Percentiles rank a stretch among this genome's conserved stretches.
These are phyloP conservation scores for Carcharodon carcharias DNA, from an alignment of 2,797 vertebrate genomes.

Conservation along the genomic window DNA sequence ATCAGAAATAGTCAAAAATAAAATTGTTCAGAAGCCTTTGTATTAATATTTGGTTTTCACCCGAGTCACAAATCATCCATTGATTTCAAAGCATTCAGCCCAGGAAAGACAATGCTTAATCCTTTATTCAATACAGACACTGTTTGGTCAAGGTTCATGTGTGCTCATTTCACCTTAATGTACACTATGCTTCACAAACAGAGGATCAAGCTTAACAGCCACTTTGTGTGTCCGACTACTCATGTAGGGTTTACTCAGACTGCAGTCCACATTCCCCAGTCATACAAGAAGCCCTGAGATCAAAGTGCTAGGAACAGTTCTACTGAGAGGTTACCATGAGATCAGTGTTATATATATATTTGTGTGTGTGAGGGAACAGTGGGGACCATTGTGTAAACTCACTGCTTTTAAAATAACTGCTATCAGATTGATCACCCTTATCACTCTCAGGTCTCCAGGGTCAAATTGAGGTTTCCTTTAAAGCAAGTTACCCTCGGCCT, in stretches of 20 bases:
- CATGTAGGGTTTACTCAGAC: constrained; percentile 55
- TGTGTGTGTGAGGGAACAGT: constrained; percentile 40
- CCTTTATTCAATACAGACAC: constrained; percentile 53
- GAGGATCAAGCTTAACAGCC: constrained; percentile 47
- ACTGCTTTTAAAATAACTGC: constrained; percentile 48
- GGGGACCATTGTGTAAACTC: constrained; percentile 45
- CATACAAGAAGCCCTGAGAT: constrained; percentile 51
- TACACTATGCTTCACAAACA: constrained; percentile 53
- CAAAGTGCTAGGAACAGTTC: constrained; percentile 51
- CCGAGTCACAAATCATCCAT: constrained; percentile 54
- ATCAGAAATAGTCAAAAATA: constrained; percentile 48
- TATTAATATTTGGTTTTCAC: constrained; percentile 58
- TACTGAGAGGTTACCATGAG: constrained; percentile 47
- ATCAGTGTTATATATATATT: constrained; percentile 42
- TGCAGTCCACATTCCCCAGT: constrained; percentile 50
- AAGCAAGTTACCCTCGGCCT: constrained; percentile 1
- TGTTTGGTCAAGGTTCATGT: constrained; percentile 50
- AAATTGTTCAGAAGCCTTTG: constrained; percentile 48
- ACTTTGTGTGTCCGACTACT: constrained; percentile 44
- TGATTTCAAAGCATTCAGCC: constrained; percentile 54
- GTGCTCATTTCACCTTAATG: constrained; percentile 67
- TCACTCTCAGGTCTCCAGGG: constrained; percentile 34
- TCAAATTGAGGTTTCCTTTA: constrained; percentile 20
- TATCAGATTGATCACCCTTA: constrained; percentile 51
- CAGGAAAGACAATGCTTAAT: constrained; percentile 50